Base-by-base conservation (phyloP, 2,797 vertebrate species). In the Champsocephalus esox region DNA sequence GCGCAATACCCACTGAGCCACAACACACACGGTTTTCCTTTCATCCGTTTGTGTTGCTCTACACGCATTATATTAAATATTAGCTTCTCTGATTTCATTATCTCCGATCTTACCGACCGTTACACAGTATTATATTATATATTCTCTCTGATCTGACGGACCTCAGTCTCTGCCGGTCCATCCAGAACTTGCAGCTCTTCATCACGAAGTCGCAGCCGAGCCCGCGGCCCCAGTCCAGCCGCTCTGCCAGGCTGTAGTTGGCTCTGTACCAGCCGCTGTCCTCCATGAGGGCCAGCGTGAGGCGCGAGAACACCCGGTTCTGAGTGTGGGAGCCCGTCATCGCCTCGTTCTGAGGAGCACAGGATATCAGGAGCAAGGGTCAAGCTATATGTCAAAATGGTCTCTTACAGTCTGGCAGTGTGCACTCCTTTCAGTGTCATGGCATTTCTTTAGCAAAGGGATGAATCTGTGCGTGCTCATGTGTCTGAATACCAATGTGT, bases 241-340 rank as follows among this genome's bases (percentile, higher is more conserved):
- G 96, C 92, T 99, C 96, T 4, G 98, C 97, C 96, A 98, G 94
- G 93, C 97, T 99, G 90, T 99, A 99, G 92, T 99, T 97, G 32
- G 97, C 98, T 59, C 95, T 92, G 91, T 99, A 99, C 98, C 98
- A 99, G 68, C 98, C 98, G 4, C 97, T 98, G 86, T 99, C 98
- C 89, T 99, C 98, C 98, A 99, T 98, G 89, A 99, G 94, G 12
- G 98, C 98, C 88, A 99, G 93, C 1, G 98, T 99, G 75, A 99
- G 96, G 56, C 98, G 95, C 43, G 98, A 99, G 76, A 99, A 97
- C 44, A 98, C 97, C 60, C 98, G 91, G 90, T 98, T 99, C 92
- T 99, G 98, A 3, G 98, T 99, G 84, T 99, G 98, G 62, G 98
- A 99, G 88, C 98, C 98, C 9, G 98, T 99, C 98, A 99, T 99